Percentiles rank a stretch among this genome's conserved stretches.
Conservation (phyloP, 1,140 invertebrate genomes). For the Drosophila mayri region DNA sequence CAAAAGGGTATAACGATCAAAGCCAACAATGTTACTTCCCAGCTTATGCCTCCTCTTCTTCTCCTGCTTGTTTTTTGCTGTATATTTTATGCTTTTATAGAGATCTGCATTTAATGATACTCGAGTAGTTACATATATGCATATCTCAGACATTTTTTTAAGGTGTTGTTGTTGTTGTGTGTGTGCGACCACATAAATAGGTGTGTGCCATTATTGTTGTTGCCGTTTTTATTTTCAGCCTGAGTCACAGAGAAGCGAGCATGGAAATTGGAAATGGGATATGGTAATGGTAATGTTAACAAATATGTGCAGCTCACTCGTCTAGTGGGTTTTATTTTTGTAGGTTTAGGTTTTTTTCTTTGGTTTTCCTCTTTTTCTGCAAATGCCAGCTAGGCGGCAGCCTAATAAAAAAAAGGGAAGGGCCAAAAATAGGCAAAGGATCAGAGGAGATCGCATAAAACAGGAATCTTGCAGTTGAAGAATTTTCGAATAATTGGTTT, state of each 20-base stretch:
- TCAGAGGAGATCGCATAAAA: constrained; percentile 26
- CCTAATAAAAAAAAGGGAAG: constrained; percentile 29
- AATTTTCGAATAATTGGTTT: constrained; percentile 12
- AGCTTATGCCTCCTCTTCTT: constrained; percentile 20
- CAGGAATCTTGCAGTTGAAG: constrained; percentile 19
- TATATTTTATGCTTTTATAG: constrained; percentile 68
- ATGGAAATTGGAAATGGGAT: constrained; percentile 60
- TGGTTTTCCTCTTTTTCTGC: constrained; percentile 27
- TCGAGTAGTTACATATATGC: constrained; percentile 54
- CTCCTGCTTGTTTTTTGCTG: constrained; percentile 19
- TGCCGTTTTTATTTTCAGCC: constrained; percentile 40
- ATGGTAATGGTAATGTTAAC: constrained; percentile 56
- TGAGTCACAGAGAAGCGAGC: constrained; percentile 50
- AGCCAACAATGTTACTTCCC: constrained; percentile 29
- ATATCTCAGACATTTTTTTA: constrained; percentile 42
- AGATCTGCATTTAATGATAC: constrained; percentile 82
- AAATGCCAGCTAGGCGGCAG: constrained; percentile 34
- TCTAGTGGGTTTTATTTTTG: constrained; percentile 37
- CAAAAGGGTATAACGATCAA: constrained; percentile 6
- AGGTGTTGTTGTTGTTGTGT: constrained; percentile 11
- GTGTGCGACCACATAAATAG: constrained; percentile 42
- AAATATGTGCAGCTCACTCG: constrained; percentile 46
- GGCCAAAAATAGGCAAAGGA: constrained; percentile 26
- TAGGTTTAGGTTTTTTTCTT: constrained; percentile 5
- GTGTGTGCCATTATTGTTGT: constrained; percentile 35